Percentiles rank a stretch among this genome's conserved stretches.
phyloP scores from a whole-genome alignment of 2,888 invertebrate genomes.

The Elmis aenea region DNA sequence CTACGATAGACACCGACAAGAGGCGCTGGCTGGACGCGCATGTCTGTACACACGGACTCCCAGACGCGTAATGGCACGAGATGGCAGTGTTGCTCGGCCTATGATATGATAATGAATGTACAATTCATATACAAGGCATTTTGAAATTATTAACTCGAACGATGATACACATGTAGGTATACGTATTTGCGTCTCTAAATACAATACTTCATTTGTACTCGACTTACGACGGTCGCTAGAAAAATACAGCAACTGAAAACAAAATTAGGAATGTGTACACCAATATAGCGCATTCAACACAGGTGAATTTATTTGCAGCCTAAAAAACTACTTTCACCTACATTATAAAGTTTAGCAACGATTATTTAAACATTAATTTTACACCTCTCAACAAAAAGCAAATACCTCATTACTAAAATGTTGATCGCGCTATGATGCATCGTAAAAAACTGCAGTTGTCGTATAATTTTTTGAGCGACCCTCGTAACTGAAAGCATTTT shows the following conservation, averaged over 20 bases:
- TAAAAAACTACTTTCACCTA: too few species aligned
- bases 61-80: slow-evolving; percentile 39
- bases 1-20: slow-evolving; percentile 15
- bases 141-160: slow-evolving; percentile 26
- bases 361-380: too few species aligned
- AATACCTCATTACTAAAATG: too few species aligned
- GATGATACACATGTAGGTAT: slow-evolving; percentile 23
- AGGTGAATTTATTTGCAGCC: too few species aligned
- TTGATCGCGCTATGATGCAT: too few species aligned
- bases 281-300: too few species aligned
- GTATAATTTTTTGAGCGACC: slow-evolving; percentile 9
- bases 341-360: too few species aligned
- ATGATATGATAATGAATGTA: slow-evolving; percentile 46
- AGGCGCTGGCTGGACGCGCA: slow-evolving; percentile 20
- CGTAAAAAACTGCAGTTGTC: too few species aligned
- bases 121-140: slow-evolving; percentile 47
- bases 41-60: slow-evolving; percentile 21
- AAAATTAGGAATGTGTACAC: too few species aligned
- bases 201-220: slow-evolving; percentile 31
- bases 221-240: slow-evolving; percentile 17
- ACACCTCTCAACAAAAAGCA: too few species aligned
- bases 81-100: slow-evolving; percentile 45
- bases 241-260: too few species aligned
- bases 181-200: slow-evolving; percentile 30
- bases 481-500: slow-evolving; percentile 19